Evolutionary conservation across 2,888 invertebrate species (phyloP).

Genomic region (Apoda limacodes): DNA sequence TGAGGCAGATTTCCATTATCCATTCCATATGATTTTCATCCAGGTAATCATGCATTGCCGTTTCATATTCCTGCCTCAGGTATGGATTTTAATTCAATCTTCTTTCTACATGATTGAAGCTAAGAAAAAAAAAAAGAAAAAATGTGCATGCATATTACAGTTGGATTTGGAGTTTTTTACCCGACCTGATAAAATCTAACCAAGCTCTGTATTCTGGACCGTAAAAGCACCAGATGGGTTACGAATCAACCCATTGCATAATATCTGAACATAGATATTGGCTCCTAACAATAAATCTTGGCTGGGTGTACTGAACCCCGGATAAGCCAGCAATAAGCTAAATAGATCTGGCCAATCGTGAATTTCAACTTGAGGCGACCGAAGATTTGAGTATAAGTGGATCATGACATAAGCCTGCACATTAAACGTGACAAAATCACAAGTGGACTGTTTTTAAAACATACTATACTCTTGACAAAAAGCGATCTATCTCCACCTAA

Average conservation of each 20-base stretch:
- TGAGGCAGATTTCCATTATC: constrained; percentile 12
- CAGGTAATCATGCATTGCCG: constrained; percentile 4
- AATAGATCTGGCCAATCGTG: no score
- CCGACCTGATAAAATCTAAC: constrained; percentile 22
- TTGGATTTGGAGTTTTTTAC: not conserved
- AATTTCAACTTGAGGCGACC: no score
- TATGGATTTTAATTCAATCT: constrained; percentile 6
- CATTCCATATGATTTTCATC: constrained; percentile 1
- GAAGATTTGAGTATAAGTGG: no score
- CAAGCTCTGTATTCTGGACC: no score
- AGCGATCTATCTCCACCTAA: no score
- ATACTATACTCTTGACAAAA: no score
- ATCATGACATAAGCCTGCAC: no score
- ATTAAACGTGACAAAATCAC: no score
- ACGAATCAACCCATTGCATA: constrained; percentile 16
- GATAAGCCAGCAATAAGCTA: no score
- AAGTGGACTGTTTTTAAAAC: no score
- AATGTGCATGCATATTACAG: constrained; percentile 4
- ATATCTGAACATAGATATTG: constrained; percentile 17
- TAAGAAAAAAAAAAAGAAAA: not conserved
- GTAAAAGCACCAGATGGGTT: constrained; percentile 10
- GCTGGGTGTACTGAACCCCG: no score
- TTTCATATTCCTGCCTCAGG: constrained; percentile 4
- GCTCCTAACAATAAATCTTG: constrained; percentile 22
- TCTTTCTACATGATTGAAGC: constrained; percentile 7